Percentiles rank a stretch among this genome's conserved stretches.
Conservation (phyloP, 2,797 vertebrate genomes). For the Champsocephalus esox region DNA sequence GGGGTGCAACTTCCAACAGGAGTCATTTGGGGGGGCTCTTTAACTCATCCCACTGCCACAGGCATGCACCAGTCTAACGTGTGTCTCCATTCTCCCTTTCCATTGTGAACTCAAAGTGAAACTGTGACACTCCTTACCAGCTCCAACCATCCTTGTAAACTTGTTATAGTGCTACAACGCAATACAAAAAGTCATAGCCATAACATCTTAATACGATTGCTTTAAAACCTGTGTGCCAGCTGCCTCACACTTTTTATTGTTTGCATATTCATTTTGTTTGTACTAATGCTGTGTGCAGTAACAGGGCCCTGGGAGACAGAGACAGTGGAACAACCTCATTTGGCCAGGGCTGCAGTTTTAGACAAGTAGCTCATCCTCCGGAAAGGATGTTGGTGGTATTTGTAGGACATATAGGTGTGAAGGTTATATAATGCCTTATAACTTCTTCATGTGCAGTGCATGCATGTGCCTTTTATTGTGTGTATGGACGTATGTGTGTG, state of each 20-base stretch:
- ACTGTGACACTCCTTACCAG: background rate
- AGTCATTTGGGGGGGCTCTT: no score
- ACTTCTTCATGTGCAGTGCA: constrained; percentile 13
- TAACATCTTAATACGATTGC: constrained; percentile 23
- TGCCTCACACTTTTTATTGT: constrained; percentile 3
- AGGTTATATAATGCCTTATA: constrained; percentile 21
- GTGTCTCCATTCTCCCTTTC: background rate
- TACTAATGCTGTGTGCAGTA: background rate
- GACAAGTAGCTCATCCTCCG: constrained; percentile 11
- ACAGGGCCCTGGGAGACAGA: constrained; percentile 2
- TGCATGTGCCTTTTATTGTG: constrained; percentile 35
- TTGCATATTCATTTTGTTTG: constrained; percentile 31
- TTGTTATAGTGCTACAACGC: background rate
- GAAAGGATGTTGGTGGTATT: constrained; percentile 9
- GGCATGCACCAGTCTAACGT: background rate
- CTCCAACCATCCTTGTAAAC: constrained; percentile 23
- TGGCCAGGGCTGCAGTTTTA: constrained; percentile 22
- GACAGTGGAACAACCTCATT: constrained; percentile 18
- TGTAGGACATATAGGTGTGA: constrained; percentile 32
- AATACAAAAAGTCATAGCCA: constrained; percentile 18
- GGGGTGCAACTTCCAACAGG: no score
- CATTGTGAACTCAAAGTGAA: constrained; percentile 6
- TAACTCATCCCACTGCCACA: background rate
- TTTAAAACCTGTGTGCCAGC: constrained; percentile 19
- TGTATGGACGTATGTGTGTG: background rate